Base-by-base conservation (phyloP, 2,888 invertebrate genomes). In the Steinernema hermaphroditum region DNA sequence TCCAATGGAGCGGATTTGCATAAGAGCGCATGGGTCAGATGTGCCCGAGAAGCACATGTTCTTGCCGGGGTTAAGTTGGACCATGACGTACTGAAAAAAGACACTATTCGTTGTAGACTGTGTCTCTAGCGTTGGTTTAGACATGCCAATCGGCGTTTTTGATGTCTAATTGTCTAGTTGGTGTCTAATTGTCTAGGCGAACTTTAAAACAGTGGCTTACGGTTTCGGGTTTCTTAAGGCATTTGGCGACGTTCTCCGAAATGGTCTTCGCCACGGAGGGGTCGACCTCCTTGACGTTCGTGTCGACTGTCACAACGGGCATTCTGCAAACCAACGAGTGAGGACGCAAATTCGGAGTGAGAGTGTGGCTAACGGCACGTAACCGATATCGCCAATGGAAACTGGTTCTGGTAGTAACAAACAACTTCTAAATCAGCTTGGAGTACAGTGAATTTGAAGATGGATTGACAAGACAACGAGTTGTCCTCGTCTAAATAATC, bases 181-280 rank as follows among this genome's bases (percentile, higher is more conserved):
- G n/a, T n/a, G n/a, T n/a, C n/a, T n/a, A n/a, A n/a, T n/a, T n/a
- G n/a, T n/a, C n/a, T n/a, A n/a, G 29, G 16, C n/a, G n/a, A 12
- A 37, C 16, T 9, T 29, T 0, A 19, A n/a, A 62, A 12, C 22
- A 46, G 24, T 12, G 27, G 70, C 75, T 73, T 74, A 82, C 82
- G 57, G 73, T 69, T 74, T 80, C 80, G 0, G 83, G 83, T 68
- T 83, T 83, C 54, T 75, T 73, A 4, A 80, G 77, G 4, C 72
- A 32, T 44, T 76, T 73, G 37, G 81, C 81, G 29, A 81, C 68
- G n/a, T 73, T 74, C 19, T 71, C 50, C 24, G 69, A 68, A 19
- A 69, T 49, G 0, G 49, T 46, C 49, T 72, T 49, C 22, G 43
- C 72, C 43, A 68, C 68, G 2, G 37, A 16, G 9, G 69, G 37